Percentiles rank a stretch among this genome's conserved stretches.
Conservation (phyloP, 2,113 vertebrate genomes). For the Fulmarus glacialis region DNA sequence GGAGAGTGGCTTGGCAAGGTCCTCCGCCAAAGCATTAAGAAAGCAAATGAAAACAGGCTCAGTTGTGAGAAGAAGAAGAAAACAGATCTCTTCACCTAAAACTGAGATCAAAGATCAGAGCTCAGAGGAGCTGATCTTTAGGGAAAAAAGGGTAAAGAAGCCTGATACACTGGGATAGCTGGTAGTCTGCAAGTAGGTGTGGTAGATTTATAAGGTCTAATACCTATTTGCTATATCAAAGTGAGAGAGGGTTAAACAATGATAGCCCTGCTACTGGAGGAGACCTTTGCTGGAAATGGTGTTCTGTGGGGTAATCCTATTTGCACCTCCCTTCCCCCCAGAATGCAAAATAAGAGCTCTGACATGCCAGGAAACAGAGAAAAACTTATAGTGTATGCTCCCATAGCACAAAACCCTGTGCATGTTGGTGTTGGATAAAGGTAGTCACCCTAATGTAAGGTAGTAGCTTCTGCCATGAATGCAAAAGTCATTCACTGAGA, state of each 20-base stretch:
- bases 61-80: neutral
- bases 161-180: neutral
- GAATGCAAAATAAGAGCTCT: neutral
- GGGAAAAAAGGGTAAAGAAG: neutral
- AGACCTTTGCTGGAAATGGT: neutral
- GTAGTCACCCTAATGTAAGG: accelerated
- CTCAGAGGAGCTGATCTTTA: neutral
- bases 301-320: neutral
- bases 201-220: neutral
- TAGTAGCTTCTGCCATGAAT: neutral
- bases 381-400: accelerated
- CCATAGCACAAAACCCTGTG: accelerated
- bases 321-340: neutral
- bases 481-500: neutral
- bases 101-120: neutral
- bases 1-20: too few relatives aligned
- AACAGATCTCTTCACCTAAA: neutral
- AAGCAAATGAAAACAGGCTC: neutral
- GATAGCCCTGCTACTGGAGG: accelerated
- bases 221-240: neutral
- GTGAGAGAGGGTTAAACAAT: neutral
- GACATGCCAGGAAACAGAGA: neutral
- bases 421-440: accelerated
- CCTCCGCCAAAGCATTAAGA: neutral
- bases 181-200: neutral